phyloP scores from a whole-genome alignment of 2,113 vertebrate genomes.

The Serinus canaria region DNA sequence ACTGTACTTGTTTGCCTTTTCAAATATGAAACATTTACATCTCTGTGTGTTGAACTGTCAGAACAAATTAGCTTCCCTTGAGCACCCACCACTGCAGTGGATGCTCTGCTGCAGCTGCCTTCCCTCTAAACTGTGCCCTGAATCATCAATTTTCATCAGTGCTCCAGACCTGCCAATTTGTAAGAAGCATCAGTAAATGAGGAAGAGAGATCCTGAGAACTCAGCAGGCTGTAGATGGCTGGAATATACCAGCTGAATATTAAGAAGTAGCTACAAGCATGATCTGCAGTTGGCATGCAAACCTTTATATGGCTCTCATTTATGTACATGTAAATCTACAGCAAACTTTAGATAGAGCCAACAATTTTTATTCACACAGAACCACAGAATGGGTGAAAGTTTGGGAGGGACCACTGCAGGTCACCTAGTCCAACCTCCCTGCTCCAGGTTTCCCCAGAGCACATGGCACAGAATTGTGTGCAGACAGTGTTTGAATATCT shows the following conservation, averaged over 20 bases:
- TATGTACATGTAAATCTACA: background rate
- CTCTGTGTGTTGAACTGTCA: background rate
- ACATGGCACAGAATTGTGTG: too few relatives aligned
- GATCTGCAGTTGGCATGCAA: background rate
- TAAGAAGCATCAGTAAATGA: background rate
- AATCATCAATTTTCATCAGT: background rate
- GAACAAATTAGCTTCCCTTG: background rate
- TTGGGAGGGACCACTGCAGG: background rate
- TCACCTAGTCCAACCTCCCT: background rate
- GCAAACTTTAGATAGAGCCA: background rate
- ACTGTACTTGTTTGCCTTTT: background rate
- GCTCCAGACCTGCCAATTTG: background rate
- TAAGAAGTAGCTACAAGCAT: background rate
- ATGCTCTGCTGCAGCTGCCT: background rate
- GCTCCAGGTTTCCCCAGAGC: background rate
- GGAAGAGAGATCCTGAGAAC: background rate
- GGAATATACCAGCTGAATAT: background rate
- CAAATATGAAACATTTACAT: background rate
- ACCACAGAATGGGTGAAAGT: background rate
- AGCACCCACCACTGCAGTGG: background rate
- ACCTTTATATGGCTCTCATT: background rate
- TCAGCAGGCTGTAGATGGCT: background rate
- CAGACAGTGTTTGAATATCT: fast-evolving
- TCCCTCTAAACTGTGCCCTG: background rate
- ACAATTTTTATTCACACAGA: background rate